These are phyloP conservation scores for Lamproptera curius DNA, from an alignment of 2,888 invertebrate species.

Conservation along the genomic window DNA sequence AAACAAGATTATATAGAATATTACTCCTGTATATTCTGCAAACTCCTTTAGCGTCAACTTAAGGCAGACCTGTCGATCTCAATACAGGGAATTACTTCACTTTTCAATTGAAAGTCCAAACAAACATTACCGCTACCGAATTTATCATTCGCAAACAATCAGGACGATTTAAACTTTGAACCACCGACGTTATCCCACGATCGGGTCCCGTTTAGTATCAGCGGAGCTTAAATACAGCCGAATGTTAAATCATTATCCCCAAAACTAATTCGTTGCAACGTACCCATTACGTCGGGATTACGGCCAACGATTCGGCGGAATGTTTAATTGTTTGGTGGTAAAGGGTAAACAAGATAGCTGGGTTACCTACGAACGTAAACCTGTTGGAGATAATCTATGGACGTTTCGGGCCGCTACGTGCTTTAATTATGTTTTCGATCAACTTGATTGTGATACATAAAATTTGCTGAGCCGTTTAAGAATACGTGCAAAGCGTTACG, in stretches of 20 bases:
- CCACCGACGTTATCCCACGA: constrained; percentile 9
- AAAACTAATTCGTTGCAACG: constrained; percentile 21
- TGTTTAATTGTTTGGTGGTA: constrained; percentile 23
- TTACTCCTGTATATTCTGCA: too few relatives aligned
- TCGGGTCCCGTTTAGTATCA: constrained; percentile 5
- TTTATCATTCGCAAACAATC: too few relatives aligned
- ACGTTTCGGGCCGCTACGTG: background rate
- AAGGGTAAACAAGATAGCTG: constrained; percentile 15
- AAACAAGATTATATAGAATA: too few relatives aligned
- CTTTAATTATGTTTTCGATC: background rate
- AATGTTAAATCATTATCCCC: constrained; percentile 14
- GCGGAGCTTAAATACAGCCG: constrained; percentile 16
- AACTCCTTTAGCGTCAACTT: too few relatives aligned
- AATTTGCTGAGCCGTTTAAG: background rate
- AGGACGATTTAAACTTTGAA: too few relatives aligned
- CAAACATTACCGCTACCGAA: too few relatives aligned
- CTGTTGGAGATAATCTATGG: constrained; percentile 4
- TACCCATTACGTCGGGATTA: constrained; percentile 27
- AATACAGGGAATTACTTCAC: too few relatives aligned
- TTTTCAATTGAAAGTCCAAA: too few relatives aligned
- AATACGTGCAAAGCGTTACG: background rate
- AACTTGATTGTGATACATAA: background rate
- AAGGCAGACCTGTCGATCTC: too few relatives aligned
- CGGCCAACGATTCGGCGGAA: constrained; percentile 18
- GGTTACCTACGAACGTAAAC: constrained; percentile 2